phyloP scores from a whole-genome alignment of 2,888 invertebrate species.

The Allolobophora icterica region DNA sequence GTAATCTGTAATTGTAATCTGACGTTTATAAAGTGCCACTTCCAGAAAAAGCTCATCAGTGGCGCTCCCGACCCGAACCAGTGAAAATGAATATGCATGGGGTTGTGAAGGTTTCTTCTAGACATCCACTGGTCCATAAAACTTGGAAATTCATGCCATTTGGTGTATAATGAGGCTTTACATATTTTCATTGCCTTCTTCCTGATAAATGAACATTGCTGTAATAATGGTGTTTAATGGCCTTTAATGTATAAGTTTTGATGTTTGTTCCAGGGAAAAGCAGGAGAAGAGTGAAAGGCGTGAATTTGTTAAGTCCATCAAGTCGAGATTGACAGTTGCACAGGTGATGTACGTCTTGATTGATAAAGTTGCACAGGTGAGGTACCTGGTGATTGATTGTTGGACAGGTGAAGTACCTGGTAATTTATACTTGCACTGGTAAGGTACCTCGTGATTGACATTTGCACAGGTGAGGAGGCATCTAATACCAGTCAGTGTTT shows the following conservation, averaged over 20 bases:
- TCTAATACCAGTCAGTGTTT: too few relatives aligned
- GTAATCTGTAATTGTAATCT: too few relatives aligned
- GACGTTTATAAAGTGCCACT: too few relatives aligned
- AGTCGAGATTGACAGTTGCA: constrained; percentile 61
- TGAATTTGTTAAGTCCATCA: constrained; percentile 61
- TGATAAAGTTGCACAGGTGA: neutral
- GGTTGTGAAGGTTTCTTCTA: too few relatives aligned
- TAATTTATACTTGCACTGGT: too few relatives aligned
- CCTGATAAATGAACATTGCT: neutral
- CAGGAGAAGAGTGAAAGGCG: constrained; percentile 47
- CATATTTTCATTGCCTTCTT: neutral
- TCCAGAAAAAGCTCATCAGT: too few relatives aligned
- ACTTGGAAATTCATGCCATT: neutral
- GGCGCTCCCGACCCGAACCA: too few relatives aligned
- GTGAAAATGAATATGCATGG: too few relatives aligned
- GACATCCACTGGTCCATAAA: neutral
- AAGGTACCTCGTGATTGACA: too few relatives aligned
- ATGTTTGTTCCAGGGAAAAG: constrained; percentile 45
- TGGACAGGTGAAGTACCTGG: too few relatives aligned
- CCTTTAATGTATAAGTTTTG: neutral
- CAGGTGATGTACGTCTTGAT: constrained; percentile 53
- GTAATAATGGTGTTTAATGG: neutral
- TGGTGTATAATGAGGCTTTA: neutral
- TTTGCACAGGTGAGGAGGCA: too few relatives aligned
- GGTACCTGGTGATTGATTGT: too few relatives aligned